Conservation (phyloP, 1,140 invertebrate species). For the Sycobia sp. region DNA sequence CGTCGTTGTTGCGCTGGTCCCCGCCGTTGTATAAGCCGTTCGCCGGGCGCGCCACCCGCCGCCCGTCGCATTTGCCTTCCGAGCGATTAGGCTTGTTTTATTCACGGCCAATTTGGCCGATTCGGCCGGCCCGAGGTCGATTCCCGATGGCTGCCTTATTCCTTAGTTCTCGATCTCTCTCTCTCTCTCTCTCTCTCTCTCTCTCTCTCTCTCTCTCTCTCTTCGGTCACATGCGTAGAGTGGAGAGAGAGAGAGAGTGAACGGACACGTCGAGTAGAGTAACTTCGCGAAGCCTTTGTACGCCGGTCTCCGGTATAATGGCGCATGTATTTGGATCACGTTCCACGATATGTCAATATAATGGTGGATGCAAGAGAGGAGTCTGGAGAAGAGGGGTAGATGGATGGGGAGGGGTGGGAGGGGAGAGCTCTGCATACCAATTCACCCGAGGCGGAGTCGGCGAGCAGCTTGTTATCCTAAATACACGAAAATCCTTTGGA, state of each 20-base stretch:
- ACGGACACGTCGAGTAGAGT: too few species aligned
- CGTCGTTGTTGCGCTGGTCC: too few species aligned
- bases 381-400: constrained; percentile 36
- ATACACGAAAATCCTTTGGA: constrained; percentile 63
- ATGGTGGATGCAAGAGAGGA: too few species aligned
- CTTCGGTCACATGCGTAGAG: too few species aligned
- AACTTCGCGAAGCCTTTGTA: constrained; percentile 10
- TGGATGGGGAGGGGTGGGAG: constrained; percentile 1
- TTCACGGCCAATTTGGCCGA: constrained; percentile 57
- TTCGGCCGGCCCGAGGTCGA: constrained; percentile 33
- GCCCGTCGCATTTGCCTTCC: too few species aligned
- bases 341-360: constrained; percentile 64
- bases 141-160: too few species aligned
- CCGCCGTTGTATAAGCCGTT: too few species aligned
- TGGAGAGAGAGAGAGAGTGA: too few species aligned
- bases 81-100: constrained; percentile 50
- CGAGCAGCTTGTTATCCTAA: constrained; percentile 63
- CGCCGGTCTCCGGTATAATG: constrained; percentile 59
- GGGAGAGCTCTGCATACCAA: constrained; percentile 57
- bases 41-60: too few species aligned
- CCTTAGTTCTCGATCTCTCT: too few species aligned
- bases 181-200: too few species aligned
- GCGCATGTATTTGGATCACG: constrained; percentile 64
- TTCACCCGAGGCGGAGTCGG: constrained; percentile 37
- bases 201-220: too few species aligned